Conservation (phyloP, 2,888 invertebrate species). For the Ormyrus thymus region DNA sequence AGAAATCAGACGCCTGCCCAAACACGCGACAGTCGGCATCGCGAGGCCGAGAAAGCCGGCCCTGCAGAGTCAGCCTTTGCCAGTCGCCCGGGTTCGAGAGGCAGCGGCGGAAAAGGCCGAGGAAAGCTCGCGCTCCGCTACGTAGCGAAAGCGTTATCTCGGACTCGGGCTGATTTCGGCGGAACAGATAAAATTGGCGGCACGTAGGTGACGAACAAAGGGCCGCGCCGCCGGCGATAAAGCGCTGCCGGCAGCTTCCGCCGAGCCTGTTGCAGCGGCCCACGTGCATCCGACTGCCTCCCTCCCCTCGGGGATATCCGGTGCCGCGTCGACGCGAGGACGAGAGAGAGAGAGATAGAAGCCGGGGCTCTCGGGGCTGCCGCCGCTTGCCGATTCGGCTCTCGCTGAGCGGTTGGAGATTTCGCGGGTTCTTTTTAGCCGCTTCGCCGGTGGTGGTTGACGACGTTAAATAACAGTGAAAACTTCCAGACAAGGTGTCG, state of each 20-base stretch:
- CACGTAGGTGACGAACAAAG: conserved; percentile 29
- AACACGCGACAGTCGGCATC: no score
- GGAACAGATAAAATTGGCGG: conserved; percentile 12
- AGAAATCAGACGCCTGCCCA: no score
- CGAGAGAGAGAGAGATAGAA: background rate
- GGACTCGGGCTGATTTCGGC: conserved; percentile 22
- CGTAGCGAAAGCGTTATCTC: background rate
- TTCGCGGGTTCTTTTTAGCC: background rate
- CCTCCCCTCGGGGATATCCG: conserved; percentile 17
- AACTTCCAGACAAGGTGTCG: no score
- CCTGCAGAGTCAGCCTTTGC: no score
- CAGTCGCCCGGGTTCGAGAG: no score
- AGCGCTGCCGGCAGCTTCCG: conserved; percentile 35
- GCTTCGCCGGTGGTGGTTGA: no score
- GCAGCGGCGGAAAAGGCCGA: no score
- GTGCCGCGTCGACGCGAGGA: background rate
- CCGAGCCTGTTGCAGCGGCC: conserved; percentile 5
- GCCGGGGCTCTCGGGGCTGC: no score
- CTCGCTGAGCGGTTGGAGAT: background rate
- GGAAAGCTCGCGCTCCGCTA: no score
- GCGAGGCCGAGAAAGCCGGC: no score
- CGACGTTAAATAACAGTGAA: no score
- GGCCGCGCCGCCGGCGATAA: conserved; percentile 21
- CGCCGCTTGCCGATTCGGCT: no score
- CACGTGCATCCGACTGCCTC: conserved; percentile 42